Conservation (phyloP, 2,113 vertebrate genomes). For the Naja naja region DNA sequence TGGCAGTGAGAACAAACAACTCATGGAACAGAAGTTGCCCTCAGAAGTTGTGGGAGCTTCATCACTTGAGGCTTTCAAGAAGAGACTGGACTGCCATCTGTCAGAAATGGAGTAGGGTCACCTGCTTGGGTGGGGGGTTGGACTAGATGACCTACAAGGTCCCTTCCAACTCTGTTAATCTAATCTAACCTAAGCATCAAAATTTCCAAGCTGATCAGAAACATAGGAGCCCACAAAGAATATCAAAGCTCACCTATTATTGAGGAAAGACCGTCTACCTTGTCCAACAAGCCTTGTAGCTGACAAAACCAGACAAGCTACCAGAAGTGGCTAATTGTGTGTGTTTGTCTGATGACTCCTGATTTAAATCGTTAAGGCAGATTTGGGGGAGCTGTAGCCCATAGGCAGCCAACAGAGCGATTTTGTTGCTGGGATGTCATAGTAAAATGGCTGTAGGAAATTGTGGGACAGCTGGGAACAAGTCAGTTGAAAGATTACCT, state of each 20-base stretch:
- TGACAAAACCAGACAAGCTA: not conserved
- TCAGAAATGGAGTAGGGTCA: too few species aligned
- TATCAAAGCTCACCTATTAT: not conserved
- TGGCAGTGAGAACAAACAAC: too few species aligned
- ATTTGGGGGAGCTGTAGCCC: not conserved
- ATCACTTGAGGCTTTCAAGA: too few species aligned
- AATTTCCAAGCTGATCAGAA: not conserved
- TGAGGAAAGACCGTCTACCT: not conserved
- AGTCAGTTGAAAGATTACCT: not conserved
- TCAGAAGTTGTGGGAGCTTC: too few species aligned
- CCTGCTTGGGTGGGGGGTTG: too few species aligned
- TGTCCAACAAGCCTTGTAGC: not conserved
- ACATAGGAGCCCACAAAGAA: not conserved
- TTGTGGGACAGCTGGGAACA: not conserved
- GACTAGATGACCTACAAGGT: too few species aligned
- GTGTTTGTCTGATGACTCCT: not conserved
- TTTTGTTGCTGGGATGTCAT: not conserved
- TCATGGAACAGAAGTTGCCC: too few species aligned
- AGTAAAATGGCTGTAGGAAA: not conserved
- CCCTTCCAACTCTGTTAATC: too few species aligned
- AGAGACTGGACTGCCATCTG: too few species aligned
- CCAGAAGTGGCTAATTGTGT: not conserved
- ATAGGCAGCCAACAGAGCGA: not conserved
- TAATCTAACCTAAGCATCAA: not conserved
- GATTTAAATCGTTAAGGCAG: not conserved